Conservation (phyloP, 2,888 invertebrate genomes). For the Stenolophus ochropezus region DNA sequence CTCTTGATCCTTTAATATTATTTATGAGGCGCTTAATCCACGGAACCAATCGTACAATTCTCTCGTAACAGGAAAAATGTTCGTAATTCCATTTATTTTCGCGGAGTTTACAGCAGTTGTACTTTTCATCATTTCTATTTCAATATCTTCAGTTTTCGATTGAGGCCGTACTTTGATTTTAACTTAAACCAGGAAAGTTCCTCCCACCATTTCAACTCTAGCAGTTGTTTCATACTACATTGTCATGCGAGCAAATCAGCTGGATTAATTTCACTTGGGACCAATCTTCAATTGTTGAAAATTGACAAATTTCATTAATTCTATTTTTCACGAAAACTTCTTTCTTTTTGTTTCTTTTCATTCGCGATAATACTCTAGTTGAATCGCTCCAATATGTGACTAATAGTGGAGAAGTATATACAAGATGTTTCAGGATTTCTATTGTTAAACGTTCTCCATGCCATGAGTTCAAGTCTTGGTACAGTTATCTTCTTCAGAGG, state of each 20-base stretch:
- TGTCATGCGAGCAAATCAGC: conserved; percentile 67
- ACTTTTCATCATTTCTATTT: conserved; percentile 37
- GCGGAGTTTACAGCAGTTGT: conserved; percentile 21
- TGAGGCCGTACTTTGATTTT: conserved; percentile 63
- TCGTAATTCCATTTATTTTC: conserved; percentile 10
- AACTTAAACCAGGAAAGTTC: conserved; percentile 66
- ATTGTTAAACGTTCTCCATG: conserved; percentile 62
- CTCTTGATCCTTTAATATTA: neutral
- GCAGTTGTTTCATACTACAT: conserved; percentile 63
- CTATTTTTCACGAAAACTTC: conserved; percentile 65
- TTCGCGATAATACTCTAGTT: conserved; percentile 64
- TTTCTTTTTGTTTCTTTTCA: conserved; percentile 63
- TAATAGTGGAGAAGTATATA: neutral
- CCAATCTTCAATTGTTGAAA: conserved; percentile 62
- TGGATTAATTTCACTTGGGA: conserved; percentile 66
- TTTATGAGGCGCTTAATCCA: conserved; percentile 58
- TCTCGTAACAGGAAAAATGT: conserved; percentile 62
- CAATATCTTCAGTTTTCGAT: conserved; percentile 30
- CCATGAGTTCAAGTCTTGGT: conserved; percentile 67
- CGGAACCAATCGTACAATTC: conserved; percentile 62
- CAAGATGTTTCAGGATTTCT: neutral
- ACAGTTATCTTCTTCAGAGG: conserved; percentile 65
- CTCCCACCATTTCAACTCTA: conserved; percentile 66
- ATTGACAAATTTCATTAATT: conserved; percentile 64
- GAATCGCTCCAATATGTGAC: conserved; percentile 64